Percentiles rank a stretch among this genome's conserved stretches.
Conservation (phyloP, 2,888 invertebrate species). For the Microchrysa polita region DNA sequence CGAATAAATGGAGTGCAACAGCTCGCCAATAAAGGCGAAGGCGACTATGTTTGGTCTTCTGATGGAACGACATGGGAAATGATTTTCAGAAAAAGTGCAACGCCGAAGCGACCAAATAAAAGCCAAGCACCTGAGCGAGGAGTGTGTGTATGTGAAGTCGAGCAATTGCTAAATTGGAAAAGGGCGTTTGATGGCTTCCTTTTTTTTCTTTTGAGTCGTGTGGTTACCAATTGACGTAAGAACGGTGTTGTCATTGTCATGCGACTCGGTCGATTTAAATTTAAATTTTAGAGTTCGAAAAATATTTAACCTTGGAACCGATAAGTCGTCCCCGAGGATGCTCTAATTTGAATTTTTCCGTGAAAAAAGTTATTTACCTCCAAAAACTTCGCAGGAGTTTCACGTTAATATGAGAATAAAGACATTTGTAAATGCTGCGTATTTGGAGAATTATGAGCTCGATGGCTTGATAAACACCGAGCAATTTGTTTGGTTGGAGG, state of each 20-base stretch:
- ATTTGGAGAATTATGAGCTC: too few species aligned
- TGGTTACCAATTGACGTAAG: not conserved
- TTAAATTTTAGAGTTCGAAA: too few species aligned
- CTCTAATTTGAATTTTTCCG: too few species aligned
- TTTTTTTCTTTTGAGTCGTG: constrained; percentile 13
- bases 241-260: not conserved
- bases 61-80: constrained; percentile 39
- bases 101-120: constrained; percentile 18
- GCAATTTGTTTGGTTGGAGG: too few species aligned
- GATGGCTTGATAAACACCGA: too few species aligned
- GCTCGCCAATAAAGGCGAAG: not conserved
- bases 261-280: not conserved
- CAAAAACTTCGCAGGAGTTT: too few species aligned
- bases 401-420: too few species aligned
- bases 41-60: constrained; percentile 22
- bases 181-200: not conserved
- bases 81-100: constrained; percentile 40
- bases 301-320: too few species aligned
- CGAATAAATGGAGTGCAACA: not conserved
- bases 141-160: constrained; percentile 39
- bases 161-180: constrained; percentile 38
- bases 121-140: constrained; percentile 27
- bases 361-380: too few species aligned
- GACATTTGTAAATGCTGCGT: too few species aligned
- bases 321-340: too few species aligned